Evolutionary conservation across 2,888 invertebrate species (phyloP).

Genomic region (Baccha elongata): DNA sequence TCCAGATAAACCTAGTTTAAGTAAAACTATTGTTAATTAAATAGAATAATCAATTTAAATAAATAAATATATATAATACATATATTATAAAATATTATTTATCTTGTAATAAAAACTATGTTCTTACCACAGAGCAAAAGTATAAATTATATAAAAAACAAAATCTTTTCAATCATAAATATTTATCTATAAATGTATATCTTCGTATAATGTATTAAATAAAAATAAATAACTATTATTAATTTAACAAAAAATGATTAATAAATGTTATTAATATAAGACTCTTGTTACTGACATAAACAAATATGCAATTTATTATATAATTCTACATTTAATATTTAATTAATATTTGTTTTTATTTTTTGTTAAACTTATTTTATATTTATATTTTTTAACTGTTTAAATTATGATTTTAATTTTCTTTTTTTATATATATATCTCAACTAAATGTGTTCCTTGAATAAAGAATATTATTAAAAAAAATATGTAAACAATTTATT

Average conservation of each 20-base stretch:
- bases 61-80: constrained; percentile 7
- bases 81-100: constrained; percentile 44
- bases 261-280: constrained; percentile 53
- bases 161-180: constrained; percentile 49
- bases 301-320: constrained; percentile 46
- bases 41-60: constrained; percentile 60
- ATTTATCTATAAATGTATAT: constrained; percentile 51
- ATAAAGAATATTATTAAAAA: constrained; percentile 23
- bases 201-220: constrained; percentile 29
- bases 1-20: constrained; percentile 65
- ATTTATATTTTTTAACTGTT: constrained; percentile 17
- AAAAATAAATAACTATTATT: constrained; percentile 8
- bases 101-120: constrained; percentile 54
- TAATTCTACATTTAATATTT: constrained; percentile 7
- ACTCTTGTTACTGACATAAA: constrained; percentile 62
- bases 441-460: constrained; percentile 70
- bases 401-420: constrained; percentile 27
- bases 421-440: constrained; percentile 27
- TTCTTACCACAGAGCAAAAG: constrained; percentile 22
- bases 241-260: constrained; percentile 12
- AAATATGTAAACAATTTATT: constrained; percentile 18
- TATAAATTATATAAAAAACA: constrained; percentile 10
- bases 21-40: constrained; percentile 65
- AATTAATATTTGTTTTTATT: constrained; percentile 15
- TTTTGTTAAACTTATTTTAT: constrained; percentile 16